A percentile compares a stretch with the other conserved stretches of the same genome.
These are phyloP conservation scores for Calephelis virginiensis DNA, from an alignment of 1,140 invertebrate genomes.

Conservation along the genomic window DNA sequence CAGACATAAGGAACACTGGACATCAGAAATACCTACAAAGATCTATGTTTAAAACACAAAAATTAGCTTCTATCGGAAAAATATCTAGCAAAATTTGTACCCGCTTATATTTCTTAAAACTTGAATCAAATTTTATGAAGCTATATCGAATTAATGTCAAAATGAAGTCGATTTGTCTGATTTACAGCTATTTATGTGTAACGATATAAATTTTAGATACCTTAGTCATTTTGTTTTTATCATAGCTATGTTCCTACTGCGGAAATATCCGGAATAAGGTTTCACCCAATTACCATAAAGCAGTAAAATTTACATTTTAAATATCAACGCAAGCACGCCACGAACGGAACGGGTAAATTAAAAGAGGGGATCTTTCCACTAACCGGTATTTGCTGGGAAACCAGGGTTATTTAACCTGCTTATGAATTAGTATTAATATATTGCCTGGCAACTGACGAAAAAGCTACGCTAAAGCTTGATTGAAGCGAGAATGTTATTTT, in stretches of 20 bases:
- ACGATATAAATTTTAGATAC: too few species aligned
- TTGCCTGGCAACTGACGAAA: slow-evolving; percentile 4
- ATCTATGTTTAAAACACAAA: too few species aligned
- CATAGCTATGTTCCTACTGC: neutral
- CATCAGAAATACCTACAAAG: too few species aligned
- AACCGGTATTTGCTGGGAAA: slow-evolving; percentile 1
- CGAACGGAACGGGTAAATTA: slow-evolving; percentile 3
- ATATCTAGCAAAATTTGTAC: too few species aligned
- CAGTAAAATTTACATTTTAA: slow-evolving; percentile 14
- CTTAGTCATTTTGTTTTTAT: neutral
- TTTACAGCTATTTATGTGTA: too few species aligned
- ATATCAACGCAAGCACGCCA: slow-evolving; percentile 1
- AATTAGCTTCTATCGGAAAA: too few species aligned
- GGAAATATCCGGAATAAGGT: neutral
- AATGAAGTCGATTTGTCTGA: too few species aligned
- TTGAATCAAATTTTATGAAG: too few species aligned
- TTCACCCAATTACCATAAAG: slow-evolving; percentile 10
- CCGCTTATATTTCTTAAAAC: too few species aligned
- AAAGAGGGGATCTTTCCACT: slow-evolving; percentile 1
- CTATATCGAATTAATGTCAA: too few species aligned
- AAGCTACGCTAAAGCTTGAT: neutral
- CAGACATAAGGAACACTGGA: too few species aligned
- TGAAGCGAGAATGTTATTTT: neutral
- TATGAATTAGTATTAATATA: slow-evolving; percentile 6
- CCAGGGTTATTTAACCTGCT: slow-evolving; percentile 3